Evolutionary conservation across 2,113 vertebrate genomes (phyloP), one percentile per base, ranked within the genome.

Genomic region (Boulengeromyrus knoepffleri): DNA sequence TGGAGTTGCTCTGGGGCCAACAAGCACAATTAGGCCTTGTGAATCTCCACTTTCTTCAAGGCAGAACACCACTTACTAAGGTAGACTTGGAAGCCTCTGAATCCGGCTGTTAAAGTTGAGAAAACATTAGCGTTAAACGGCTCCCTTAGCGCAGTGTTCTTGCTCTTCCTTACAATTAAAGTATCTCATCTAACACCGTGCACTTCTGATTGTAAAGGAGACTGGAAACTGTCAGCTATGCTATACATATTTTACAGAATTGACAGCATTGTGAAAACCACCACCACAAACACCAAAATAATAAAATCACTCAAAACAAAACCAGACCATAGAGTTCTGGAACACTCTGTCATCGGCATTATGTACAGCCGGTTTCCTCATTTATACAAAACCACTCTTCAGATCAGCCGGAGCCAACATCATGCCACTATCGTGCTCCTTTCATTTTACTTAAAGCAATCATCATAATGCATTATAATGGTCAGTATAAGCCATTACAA

Each of bases 71-170:
- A 83, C 49, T 84, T 47, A 83, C 50, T 45, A 52, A 52, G 45
- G 83, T 12, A 58, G 21, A 36, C 47, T 45, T 77, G 7, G 21
- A 84, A 62, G 58, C 80, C 52, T 56, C 36, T 62, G 89, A 89
- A 85, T 31, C 5, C 9, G 19, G 74, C 89, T 89, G 89, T 85
- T 31, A 89, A 84, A 36, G 36, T 46, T 13, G 31, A 80, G 46
- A 89, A 85, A 85, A 89, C 52, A 85, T 9, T 6, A 3, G 77
- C 15, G 89, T 85, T 85, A 89, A 89, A 83, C 5, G 31, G 19
- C 31, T 85, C 31, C 31, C 36, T 88, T 47, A 47, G 15, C 13
- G 15, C 3, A 87, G n/a, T 19, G 85, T 3, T 46, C 42, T 13
- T 45, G 2, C 31, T 36, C 49, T 56, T 49, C 31, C 49, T 36